Percentiles rank a stretch among this genome's conserved stretches.
Conservation (phyloP, 2,888 invertebrate genomes). For the Papilio demoleus region DNA sequence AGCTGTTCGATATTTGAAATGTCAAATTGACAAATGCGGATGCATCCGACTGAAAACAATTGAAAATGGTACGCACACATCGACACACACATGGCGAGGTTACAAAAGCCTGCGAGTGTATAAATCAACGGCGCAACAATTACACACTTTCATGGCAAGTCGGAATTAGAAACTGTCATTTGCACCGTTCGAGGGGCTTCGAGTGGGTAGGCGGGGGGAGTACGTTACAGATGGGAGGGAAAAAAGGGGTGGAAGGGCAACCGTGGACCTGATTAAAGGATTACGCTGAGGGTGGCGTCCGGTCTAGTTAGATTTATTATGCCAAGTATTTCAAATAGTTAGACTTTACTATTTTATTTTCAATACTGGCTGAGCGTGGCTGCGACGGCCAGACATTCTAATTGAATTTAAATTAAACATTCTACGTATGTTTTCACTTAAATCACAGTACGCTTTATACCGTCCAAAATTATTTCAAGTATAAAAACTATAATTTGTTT, state of each 20-base stretch:
- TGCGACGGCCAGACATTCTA: conserved; percentile 28
- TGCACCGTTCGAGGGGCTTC: conserved; percentile 79
- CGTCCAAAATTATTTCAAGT: neutral
- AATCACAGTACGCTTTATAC: conserved; percentile 17
- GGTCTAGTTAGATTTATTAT: conserved; percentile 83
- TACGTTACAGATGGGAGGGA: conserved; percentile 68
- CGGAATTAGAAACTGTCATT: conserved; percentile 85
- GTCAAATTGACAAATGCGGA: conserved; percentile 62
- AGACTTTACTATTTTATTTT: conserved; percentile 50
- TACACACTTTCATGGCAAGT: conserved; percentile 84
- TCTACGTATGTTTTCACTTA: conserved; percentile 32
- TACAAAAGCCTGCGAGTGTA: conserved; percentile 75
- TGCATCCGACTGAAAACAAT: conserved; percentile 48
- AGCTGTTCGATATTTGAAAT: conserved; percentile 41
- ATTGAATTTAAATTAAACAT: conserved; percentile 44
- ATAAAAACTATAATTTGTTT: neutral
- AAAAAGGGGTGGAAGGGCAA: conserved; percentile 82
- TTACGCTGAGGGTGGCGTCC: conserved; percentile 78
- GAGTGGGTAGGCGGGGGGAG: conserved; percentile 55
- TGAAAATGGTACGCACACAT: conserved; percentile 46
- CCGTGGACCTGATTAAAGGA: conserved; percentile 83
- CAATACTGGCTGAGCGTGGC: conserved; percentile 30
- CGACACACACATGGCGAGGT: conserved; percentile 64
- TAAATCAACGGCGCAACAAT: conserved; percentile 83
- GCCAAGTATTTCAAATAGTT: conserved; percentile 80